Evolutionary conservation across 2,797 vertebrate species (phyloP).

Genomic region (Cheirogaleus major): DNA sequence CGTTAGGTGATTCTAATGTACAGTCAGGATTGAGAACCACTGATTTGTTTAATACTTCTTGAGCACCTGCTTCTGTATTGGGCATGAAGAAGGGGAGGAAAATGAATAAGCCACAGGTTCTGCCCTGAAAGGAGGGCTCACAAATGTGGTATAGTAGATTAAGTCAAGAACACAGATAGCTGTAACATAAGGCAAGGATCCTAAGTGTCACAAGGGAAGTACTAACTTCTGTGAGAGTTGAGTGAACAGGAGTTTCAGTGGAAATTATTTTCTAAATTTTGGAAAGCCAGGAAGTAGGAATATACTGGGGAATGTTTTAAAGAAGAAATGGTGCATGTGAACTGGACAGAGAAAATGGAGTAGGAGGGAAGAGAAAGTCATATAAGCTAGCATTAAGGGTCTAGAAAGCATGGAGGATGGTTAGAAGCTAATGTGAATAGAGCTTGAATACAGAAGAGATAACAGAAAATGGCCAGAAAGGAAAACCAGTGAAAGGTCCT

Average conservation of each 20-base stretch:
- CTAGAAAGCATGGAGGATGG: background rate
- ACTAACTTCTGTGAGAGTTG: background rate
- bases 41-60: slow-evolving; percentile 43
- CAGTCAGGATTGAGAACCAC: background rate
- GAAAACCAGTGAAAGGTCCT: background rate
- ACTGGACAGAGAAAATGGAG: background rate
- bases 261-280: slow-evolving; percentile 17
- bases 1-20: background rate
- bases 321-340: background rate
- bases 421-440: background rate
- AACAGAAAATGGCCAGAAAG: background rate
- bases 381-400: background rate
- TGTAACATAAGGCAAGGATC: background rate
- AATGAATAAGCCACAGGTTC: slow-evolving; percentile 16
- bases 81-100: background rate
- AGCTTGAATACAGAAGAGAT: background rate
- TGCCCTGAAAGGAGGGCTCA: background rate
- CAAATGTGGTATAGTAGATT: background rate
- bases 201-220: background rate
- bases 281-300: background rate
- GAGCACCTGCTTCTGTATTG: background rate
- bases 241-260: background rate
- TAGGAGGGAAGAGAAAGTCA: background rate
- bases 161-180: background rate
- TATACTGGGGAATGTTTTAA: background rate